phyloP scores from a whole-genome alignment of 2,888 invertebrate species.

The Unio delphinus region DNA sequence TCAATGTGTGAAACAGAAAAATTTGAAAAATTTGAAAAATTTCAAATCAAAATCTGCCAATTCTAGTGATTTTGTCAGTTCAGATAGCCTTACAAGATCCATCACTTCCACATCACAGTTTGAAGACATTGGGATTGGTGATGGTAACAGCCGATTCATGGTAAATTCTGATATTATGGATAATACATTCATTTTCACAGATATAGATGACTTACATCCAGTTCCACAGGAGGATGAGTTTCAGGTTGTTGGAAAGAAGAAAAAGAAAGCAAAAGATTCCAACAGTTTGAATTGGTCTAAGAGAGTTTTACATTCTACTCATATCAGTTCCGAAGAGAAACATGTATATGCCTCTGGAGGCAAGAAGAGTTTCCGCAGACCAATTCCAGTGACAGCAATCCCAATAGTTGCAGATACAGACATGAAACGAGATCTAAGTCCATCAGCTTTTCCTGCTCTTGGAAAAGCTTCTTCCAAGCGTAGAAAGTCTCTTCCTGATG shows the following conservation, averaged over 20 bases:
- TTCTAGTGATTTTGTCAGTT: constrained; percentile 4
- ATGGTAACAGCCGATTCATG: constrained; percentile 1
- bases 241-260: constrained; percentile 57
- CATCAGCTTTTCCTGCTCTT: constrained; percentile 63
- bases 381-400: constrained; percentile 13
- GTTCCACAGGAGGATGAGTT: constrained; percentile 51
- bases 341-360: constrained; percentile 11
- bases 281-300: too few species aligned
- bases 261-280: constrained; percentile 28
- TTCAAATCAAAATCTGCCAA: constrained; percentile 35
- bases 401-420: constrained; percentile 21
- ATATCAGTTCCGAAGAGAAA: constrained; percentile 6
- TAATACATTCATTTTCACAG: constrained; percentile 53
- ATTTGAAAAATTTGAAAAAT: constrained; percentile 47
- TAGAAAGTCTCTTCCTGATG: constrained; percentile 39
- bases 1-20: constrained; percentile 40
- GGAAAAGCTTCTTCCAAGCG: constrained; percentile 29
- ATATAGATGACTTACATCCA: constrained; percentile 42
- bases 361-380: constrained; percentile 26
- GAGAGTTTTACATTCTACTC: too few species aligned
- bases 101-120: too few species aligned
- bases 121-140: background rate
- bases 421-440: constrained; percentile 55
- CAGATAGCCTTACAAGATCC: too few species aligned
- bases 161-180: constrained; percentile 20